These are phyloP conservation scores for Sternarchorhynchus goeldii DNA, from an alignment of 2,797 vertebrate genomes.

Conservation along the genomic window DNA sequence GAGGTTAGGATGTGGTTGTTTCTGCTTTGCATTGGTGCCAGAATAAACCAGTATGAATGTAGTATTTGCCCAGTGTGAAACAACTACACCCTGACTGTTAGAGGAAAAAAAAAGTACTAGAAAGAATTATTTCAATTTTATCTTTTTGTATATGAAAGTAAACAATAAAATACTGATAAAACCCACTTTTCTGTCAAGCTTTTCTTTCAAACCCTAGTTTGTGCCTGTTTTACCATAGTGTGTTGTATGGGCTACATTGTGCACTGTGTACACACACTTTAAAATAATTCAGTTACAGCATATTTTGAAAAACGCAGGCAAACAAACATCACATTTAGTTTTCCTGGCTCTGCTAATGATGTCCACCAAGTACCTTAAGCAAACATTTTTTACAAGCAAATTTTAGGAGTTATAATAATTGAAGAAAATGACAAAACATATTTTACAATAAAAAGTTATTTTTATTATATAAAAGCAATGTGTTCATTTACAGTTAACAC, in stretches of 20 bases:
- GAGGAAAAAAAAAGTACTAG: conserved; percentile 64
- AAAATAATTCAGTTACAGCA: no score
- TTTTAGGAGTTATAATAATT: no score
- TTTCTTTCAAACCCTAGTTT: background rate
- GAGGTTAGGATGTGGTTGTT: conserved; percentile 80
- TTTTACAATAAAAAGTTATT: no score
- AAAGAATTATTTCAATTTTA: conserved; percentile 87
- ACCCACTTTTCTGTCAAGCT: conserved; percentile 45
- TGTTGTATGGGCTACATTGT: background rate
- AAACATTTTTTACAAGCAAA: no score
- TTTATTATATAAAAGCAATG: no score
- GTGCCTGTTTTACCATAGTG: background rate
- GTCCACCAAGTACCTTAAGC: no score
- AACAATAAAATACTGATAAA: conserved; percentile 83
- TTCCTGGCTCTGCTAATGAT: no score
- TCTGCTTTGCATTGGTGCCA: conserved; percentile 80
- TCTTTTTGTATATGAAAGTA: conserved; percentile 97
- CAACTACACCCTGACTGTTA: conserved; percentile 78
- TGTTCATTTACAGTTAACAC: no score
- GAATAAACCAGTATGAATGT: conserved; percentile 91
- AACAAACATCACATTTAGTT: no score
- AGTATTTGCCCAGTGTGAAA: conserved; percentile 81
- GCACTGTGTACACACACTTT: background rate
- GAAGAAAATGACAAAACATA: no score
- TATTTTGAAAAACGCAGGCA: no score